Conservation (phyloP, 2,113 vertebrate species). For the Trachemys scripta region DNA sequence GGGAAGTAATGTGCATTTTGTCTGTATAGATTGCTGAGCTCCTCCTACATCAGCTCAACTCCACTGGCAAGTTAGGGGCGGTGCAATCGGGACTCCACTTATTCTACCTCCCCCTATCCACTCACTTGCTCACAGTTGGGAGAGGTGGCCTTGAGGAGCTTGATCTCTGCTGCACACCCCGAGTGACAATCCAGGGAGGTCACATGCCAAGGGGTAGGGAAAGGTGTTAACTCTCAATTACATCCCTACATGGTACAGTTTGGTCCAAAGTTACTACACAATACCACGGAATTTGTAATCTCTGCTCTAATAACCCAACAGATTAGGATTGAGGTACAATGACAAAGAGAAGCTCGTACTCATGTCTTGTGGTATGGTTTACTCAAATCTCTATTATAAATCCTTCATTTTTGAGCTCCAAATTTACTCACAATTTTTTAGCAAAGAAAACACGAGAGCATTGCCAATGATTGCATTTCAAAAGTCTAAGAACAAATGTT, state of each 20-base stretch:
- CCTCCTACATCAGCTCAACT: background rate
- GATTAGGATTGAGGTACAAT: background rate
- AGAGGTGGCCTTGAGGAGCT: background rate
- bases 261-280: background rate
- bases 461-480: background rate
- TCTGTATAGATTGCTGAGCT: background rate
- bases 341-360: background rate
- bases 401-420: background rate
- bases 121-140: background rate
- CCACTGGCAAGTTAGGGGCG: background rate
- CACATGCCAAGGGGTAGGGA: background rate
- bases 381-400: background rate
- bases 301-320: background rate
- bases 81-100: background rate
- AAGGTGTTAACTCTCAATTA: background rate
- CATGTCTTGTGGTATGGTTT: background rate
- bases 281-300: background rate
- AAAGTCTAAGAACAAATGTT: background rate
- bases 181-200: background rate
- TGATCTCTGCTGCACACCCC: background rate
- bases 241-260: background rate
- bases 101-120: background rate
- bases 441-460: background rate
- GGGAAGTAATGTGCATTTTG: background rate
- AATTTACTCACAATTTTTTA: background rate